Base-by-base conservation (phyloP, 2,888 invertebrate genomes). In the Ophion ellenae region DNA sequence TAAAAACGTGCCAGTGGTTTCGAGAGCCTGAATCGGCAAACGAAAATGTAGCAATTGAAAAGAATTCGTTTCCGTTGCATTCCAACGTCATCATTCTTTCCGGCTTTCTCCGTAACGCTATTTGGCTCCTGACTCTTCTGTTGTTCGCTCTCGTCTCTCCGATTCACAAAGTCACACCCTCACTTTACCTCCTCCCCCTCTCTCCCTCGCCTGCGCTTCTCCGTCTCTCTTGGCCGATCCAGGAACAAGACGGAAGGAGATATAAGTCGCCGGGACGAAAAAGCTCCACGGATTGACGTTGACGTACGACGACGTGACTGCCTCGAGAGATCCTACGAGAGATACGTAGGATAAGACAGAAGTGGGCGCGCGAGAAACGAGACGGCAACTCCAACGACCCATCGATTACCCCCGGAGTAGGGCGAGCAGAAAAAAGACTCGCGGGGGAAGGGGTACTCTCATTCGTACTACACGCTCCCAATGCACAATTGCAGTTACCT, bases 251-350 rank as follows among this genome's bases (percentile, higher is more conserved):
- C 40, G 59, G 57, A 71, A 75, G 61, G 69, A 81, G 81, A 86
- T 83, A 82, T 78, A 70, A 64, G 67, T 77, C 73, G 77, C 59
- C n/a, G 64, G 61, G 7, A 66, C 74, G 74, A 74, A 87, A 83
- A 87, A 87, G 71, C 82, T 78, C 47, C 36, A 57, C 79, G 66
- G 47, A 84, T 83, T 87, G 88, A 88, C 87, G 71, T 88, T 87
- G 87, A 88, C 87, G 84, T 87, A 88, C 86, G 86, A 85, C 86
- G 87, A 88, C 88, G 84, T 87, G 87, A 88, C 87, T 87, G 78
- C 75, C 84, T 67, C 84, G 74, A 78, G 84, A 86, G 84, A 87
- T 87, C 63, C 80, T 63, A n/a, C 79, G 66, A 57, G 75, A 83
- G 82, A 88, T 36, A 64, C 45, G 59, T 45, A 28, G 78, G 53